Conservation (phyloP, 2,113 vertebrate genomes). For the Hippocampus barbouri region DNA sequence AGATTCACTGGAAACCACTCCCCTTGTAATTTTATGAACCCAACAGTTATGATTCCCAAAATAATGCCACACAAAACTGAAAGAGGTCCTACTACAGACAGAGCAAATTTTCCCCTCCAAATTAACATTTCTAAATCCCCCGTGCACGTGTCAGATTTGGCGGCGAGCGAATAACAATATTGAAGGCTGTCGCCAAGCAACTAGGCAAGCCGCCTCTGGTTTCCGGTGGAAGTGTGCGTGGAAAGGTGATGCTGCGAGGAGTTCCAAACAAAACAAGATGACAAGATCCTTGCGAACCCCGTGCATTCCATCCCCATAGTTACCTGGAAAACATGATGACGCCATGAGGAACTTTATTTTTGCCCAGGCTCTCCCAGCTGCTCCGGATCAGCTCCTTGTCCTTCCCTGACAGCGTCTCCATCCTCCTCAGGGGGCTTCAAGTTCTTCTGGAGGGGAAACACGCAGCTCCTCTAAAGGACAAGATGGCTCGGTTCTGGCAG, state of each 20-base stretch:
- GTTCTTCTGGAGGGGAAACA: constrained; percentile 36
- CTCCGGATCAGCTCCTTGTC: constrained; percentile 86
- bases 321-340: constrained; percentile 88
- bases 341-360: constrained; percentile 87
- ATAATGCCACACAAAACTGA: not conserved
- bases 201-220: constrained; percentile 68
- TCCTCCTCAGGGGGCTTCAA: constrained; percentile 48
- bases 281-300: not conserved
- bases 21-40: not conserved
- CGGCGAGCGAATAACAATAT: constrained; percentile 54
- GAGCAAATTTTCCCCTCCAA: constrained; percentile 25
- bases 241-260: constrained; percentile 1
- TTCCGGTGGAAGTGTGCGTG: constrained; percentile 45
- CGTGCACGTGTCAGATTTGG: constrained; percentile 37
- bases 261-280: constrained; percentile 13
- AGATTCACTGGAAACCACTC: not conserved
- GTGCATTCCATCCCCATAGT: not conserved
- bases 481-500: constrained; percentile 33
- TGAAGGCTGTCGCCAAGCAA: constrained; percentile 76
- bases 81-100: not conserved
- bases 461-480: constrained; percentile 48
- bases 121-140: constrained; percentile 28
- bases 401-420: constrained; percentile 72
- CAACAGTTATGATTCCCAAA: not conserved
- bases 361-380: constrained; percentile 85